Evolutionary conservation across 92 coral and sea anemone genomes (phyloP), one percentile per base, ranked within the genome.

Genomic region (Epizoanthus ramosus): DNA sequence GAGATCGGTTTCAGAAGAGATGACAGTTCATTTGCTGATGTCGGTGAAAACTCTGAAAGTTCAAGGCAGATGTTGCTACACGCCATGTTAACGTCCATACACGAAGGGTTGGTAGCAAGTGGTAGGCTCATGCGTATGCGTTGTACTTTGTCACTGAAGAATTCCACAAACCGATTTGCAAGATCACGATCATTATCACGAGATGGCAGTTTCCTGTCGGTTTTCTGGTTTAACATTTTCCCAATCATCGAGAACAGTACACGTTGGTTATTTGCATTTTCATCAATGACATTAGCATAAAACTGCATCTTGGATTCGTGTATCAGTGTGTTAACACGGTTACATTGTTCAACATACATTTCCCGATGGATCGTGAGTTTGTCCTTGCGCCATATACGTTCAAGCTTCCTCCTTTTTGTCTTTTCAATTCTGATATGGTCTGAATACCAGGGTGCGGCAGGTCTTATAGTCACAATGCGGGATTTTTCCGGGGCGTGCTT

Each of bases 131-230:
- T 79, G 15, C 83, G 73, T 60, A 79, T 63, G 63, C 83, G 72
- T 60, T 17, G 70, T 50, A 85, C 75, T 65, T 85, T 85, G 16
- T 85, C 80, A 71, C 68, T 79, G 73, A 85, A 85, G 63, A 79
- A 85, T 56, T 85, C 57, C 41, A 75, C 89, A 85, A 79, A 85
- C 71, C 76, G 75, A 45, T 86, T 86, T 10, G 80, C 89, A 24
- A 86, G 65, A 71, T 64, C 67, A 56, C 73, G 22, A 15, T 66
- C 65, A 68, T 54, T 54, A 54, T 23, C 60, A 57, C 43, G 82
- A 37, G 79, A 71, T 60, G 79, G 89, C 57, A 75, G 77, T 67
- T 63, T 57, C 80, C 63, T 85, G 68, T 79, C 89, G 22, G 84
- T 61, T 85, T 79, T 85, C 72, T 58, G 82, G 75, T 85, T 72